These are phyloP conservation scores for Serinus canaria DNA, from an alignment of 2,113 vertebrate genomes.

Conservation along the genomic window DNA sequence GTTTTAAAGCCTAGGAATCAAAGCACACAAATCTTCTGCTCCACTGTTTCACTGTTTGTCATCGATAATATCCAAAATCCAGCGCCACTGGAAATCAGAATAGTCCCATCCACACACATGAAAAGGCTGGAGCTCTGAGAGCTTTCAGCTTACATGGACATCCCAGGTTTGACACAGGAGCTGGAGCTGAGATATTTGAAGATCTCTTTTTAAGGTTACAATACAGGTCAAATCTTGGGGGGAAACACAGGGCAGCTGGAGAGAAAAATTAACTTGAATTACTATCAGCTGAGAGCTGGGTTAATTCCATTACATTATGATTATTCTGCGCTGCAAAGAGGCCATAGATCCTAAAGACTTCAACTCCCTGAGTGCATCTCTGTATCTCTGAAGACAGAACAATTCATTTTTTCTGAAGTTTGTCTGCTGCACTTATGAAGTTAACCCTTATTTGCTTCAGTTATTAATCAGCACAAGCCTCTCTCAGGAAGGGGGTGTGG, in stretches of 20 bases:
- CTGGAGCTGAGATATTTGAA: not conserved
- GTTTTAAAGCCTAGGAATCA: not conserved
- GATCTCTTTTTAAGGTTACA: not conserved
- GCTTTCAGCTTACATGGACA: not conserved
- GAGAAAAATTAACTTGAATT: not conserved
- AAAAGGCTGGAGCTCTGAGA: not conserved
- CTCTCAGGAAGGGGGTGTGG: not conserved
- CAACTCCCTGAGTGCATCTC: not conserved
- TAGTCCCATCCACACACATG: not conserved
- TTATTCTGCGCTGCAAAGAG: not conserved
- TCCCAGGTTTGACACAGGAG: not conserved
- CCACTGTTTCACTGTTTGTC: not conserved
- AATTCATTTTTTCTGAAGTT: not conserved
- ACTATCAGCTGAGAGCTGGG: not conserved
- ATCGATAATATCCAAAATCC: not conserved
- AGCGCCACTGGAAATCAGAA: not conserved
- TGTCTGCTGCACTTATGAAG: not conserved
- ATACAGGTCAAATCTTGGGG: not conserved
- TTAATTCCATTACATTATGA: not conserved
- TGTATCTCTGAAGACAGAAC: not conserved
- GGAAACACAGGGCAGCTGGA: not conserved
- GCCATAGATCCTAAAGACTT: not conserved
- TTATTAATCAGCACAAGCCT: not conserved
- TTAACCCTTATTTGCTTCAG: not conserved
- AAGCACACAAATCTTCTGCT: not conserved